Percentiles rank a stretch among this genome's conserved stretches.
These are phyloP conservation scores for Magallana gigas DNA, from an alignment of 1,140 invertebrate species.

Conservation along the genomic window DNA sequence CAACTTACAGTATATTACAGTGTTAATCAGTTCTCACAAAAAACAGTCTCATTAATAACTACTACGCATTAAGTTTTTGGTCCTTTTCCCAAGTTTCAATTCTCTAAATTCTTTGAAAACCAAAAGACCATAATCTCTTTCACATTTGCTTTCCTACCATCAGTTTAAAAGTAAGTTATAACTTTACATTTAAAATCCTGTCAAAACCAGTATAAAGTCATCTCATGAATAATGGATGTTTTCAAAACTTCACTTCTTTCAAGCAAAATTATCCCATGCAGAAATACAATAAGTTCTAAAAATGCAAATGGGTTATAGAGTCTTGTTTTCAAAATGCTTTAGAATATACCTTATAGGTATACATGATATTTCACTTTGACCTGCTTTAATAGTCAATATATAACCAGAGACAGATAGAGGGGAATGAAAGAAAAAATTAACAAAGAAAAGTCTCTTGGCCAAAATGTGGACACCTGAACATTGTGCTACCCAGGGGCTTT, in stretches of 20 bases:
- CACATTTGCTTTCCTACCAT: too few relatives aligned
- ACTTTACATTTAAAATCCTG: not conserved
- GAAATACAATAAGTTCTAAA: constrained; percentile 28
- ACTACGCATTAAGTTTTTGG: too few relatives aligned
- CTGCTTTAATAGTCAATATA: not conserved
- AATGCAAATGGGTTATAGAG: constrained; percentile 18
- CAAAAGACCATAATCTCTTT: too few relatives aligned
- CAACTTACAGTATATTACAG: not conserved
- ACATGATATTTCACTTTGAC: not conserved
- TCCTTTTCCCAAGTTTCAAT: not conserved
- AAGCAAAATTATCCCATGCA: not conserved
- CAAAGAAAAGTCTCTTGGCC: not conserved
- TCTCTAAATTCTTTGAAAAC: not conserved
- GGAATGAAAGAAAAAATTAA: not conserved
- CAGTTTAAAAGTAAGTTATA: too few relatives aligned
- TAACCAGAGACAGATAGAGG: not conserved
- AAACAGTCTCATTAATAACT: too few relatives aligned
- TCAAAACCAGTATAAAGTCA: not conserved
- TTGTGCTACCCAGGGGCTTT: not conserved
- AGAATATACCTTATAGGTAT: not conserved
- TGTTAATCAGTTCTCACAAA: not conserved
- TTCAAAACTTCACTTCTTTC: not conserved
- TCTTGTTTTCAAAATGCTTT: not conserved
- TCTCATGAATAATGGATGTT: constrained; percentile 25
- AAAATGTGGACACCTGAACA: not conserved